Evolutionary conservation across 2,888 invertebrate species (phyloP), one percentile per base, ranked within the genome.

Genomic region (Dioctria rufipes): DNA sequence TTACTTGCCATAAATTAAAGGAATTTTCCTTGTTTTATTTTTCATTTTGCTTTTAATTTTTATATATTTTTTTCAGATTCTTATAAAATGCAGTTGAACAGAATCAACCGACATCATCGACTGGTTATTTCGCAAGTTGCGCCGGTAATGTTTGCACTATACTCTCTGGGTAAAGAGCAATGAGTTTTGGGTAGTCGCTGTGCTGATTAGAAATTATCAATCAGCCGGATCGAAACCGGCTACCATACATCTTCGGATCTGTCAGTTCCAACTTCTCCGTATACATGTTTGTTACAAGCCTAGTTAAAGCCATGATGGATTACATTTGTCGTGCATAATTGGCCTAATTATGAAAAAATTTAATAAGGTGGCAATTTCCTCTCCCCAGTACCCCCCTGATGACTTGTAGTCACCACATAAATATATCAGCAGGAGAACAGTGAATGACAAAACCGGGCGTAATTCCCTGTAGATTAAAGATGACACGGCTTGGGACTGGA

Each of bases 1-100:
- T 73, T 73, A 73, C 73, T 58, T 13, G 51, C 73, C 73, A 73
- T 73, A 73, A 73, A 73, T 60, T 73, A 60, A 73, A 42, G 73
- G 58, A 58, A 58, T 51, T 54, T 71, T 25, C 13, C 46, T 49
- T 37, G 5, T 67, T 67, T 67, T 67, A n/a, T 49, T 43, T 49
- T 4, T n/a, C 25, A n/a, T 13, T 8, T 42, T n/a, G n/a, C 37
- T 46, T 37, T 67, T 67, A 49, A 65, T 65, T 65, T 65, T 65
- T 42, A 9, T 39, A 9, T 39, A 39, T 11, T 73, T 60, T 73
- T 13, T 13, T n/a, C 42, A 25, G 73, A 58, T 58, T 60, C 73
- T 73, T 39, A n/a, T 73, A 25, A 25, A 25, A 37, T 54, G 73
- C 58, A 73, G 51, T 73, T 8, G 42, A 60, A 71, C 6, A 67